Evolutionary conservation across 2,797 vertebrate genomes (phyloP).

Genomic region (Sebastiscus albofasciatus): DNA sequence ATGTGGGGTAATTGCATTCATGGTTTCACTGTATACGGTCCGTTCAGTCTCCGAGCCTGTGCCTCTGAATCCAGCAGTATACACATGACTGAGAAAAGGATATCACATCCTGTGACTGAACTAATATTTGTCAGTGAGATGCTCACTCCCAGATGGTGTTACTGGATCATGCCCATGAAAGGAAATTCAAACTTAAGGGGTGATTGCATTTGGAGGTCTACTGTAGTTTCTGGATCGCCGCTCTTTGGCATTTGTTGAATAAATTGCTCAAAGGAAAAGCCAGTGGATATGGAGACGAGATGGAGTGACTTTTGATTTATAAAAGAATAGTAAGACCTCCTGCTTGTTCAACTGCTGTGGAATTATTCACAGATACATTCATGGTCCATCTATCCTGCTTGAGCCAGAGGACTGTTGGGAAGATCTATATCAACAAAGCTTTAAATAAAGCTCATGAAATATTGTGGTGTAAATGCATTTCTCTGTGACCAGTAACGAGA

Average conservation of each 20-base stretch:
- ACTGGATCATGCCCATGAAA: background rate
- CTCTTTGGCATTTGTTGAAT: background rate
- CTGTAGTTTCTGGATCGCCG: background rate
- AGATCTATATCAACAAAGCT: conserved; percentile 4
- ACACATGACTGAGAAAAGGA: background rate
- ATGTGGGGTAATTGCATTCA: conserved; percentile 39
- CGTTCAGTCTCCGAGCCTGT: conserved; percentile 6
- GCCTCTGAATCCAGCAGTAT: conserved; percentile 1
- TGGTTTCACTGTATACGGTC: background rate
- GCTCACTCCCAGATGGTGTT: background rate
- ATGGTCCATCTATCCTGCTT: background rate
- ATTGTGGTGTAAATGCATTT: background rate
- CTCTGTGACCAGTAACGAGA: background rate
- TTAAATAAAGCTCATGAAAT: background rate
- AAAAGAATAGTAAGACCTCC: background rate
- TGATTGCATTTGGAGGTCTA: background rate
- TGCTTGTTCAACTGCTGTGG: background rate
- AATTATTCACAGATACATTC: background rate
- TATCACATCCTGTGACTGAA: background rate
- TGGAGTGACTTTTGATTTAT: background rate
- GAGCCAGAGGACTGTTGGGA: background rate
- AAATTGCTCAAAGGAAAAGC: background rate
- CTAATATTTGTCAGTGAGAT: background rate
- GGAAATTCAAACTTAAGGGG: background rate
- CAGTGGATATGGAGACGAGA: background rate